Evolutionary conservation across 1,140 invertebrate genomes (phyloP).

Genomic region (Aphaenogaster ashmeadi): DNA sequence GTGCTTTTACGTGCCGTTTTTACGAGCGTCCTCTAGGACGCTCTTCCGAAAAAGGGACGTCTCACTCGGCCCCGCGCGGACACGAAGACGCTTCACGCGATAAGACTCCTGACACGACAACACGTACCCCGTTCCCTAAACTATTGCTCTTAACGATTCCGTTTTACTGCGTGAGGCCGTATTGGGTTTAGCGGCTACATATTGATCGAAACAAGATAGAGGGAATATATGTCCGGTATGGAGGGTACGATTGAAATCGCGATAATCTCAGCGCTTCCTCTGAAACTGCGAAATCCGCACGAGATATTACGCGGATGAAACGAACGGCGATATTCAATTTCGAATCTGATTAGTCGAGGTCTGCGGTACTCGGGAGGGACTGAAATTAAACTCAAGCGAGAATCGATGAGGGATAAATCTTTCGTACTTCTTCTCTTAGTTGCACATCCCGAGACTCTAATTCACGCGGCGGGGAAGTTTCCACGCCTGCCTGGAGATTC

Average conservation of each 20-base stretch:
- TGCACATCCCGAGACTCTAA: neutral
- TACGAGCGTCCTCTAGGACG: conserved; percentile 68
- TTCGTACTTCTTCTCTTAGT: too few species aligned
- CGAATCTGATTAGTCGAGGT: neutral
- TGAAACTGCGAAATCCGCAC: neutral
- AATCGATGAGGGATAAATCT: neutral
- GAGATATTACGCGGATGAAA: neutral
- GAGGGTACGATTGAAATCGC: conserved; percentile 18
- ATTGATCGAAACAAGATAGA: conserved; percentile 19
- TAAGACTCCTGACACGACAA: conserved; percentile 52
- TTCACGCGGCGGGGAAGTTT: neutral
- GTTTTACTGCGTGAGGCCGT: conserved; percentile 42
- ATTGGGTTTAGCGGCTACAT: conserved; percentile 32
- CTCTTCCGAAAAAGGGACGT: conserved; percentile 70
- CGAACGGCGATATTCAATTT: neutral
- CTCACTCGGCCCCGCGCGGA: conserved; percentile 44
- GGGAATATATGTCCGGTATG: conserved; percentile 1
- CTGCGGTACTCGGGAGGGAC: too few species aligned
- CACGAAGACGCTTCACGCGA: conserved; percentile 42
- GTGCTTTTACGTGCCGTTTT: conserved; percentile 70
- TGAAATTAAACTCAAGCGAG: neutral
- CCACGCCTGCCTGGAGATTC: neutral
- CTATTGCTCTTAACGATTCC: conserved; percentile 59
- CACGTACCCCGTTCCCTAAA: conserved; percentile 49
- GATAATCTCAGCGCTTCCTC: neutral